Evolutionary conservation across 2,888 invertebrate genomes (phyloP), one percentile per base, ranked within the genome.

Genomic region (Galeopsomyia nigrocyanea): DNA sequence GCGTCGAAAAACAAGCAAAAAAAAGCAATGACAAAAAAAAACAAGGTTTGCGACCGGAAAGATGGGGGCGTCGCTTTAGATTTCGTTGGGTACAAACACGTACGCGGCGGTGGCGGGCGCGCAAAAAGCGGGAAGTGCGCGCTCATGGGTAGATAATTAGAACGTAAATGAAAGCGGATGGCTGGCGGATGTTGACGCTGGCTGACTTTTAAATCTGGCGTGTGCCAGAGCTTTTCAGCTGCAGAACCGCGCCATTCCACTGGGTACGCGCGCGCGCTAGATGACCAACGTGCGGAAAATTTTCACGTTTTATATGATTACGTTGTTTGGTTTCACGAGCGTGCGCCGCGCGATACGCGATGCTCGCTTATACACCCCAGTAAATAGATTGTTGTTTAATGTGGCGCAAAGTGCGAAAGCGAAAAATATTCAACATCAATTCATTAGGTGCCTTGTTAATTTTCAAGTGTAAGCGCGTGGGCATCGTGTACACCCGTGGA

Each of bases 111-210:
- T 7, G 5, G 39, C 1, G 39, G 21, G 19, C 55, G 19, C 21
- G 22, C 55, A 39, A 16, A 17, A 50, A 26, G 14, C 10, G 22
- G n/a, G 47, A 46, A 56, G n/a, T n/a, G 22, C 26, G 31, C 13
- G 3, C 10, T 31, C 5, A 31, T 21, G 58, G 66, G 60, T 50
- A 69, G 74, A 77, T 76, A 76, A 78, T 77, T 74, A 74, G 73
- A 75, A 76, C 71, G 71, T 71, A 76, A 76, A 77, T 75, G 66
- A 76, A 78, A 73, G 70, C 66, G 58, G 67, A 69, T 58, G 26
- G 57, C 50, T 63, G 47, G 69, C 68, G 61, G 71, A 58, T 63
- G 67, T 58, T 53, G 53, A 63, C 58, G 75, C 71, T 64, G n/a
- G 65, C 68, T 62, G 71, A 74, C 65, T 74, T 78, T 75, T 68